phyloP scores from a whole-genome alignment of 2,797 vertebrate genomes.

The Peromyscus nudipes region DNA sequence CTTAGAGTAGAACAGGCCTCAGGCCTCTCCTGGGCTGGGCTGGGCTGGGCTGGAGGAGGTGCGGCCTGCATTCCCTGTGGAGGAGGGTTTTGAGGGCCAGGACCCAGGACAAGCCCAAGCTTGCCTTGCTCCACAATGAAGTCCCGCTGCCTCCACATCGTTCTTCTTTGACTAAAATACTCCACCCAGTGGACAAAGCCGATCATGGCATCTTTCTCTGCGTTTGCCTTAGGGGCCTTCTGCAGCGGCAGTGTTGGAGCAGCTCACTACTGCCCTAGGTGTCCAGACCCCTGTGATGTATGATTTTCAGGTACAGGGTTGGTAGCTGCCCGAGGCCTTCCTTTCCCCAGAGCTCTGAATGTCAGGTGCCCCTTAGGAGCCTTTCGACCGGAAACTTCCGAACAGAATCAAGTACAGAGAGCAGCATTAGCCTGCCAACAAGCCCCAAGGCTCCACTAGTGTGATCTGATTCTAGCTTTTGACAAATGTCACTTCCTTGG shows the following conservation, averaged over 20 bases:
- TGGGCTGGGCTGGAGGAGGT: background rate
- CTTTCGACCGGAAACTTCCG: background rate
- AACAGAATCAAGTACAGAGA: background rate
- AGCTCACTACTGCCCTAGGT: background rate
- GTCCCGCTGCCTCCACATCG: background rate
- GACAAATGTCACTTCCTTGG: background rate
- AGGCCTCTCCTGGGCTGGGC: background rate
- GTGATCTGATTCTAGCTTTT: background rate
- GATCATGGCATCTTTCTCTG: conserved; percentile 59
- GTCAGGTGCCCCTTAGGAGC: background rate
- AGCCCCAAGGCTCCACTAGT: background rate
- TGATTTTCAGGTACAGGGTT: background rate
- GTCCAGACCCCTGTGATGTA: background rate
- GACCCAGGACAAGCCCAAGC: background rate
- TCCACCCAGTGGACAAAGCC: conserved; percentile 72
- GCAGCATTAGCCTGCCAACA: background rate
- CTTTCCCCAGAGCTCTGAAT: background rate
- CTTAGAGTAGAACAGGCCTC: background rate
- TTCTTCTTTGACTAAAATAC: conserved; percentile 69
- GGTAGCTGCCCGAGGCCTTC: no score
- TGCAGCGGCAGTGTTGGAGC: rapidly evolving
- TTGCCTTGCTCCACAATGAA: background rate
- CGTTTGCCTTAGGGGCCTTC: background rate
- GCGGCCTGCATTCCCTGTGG: rapidly evolving
- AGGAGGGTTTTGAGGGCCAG: background rate